phyloP scores from a whole-genome alignment of 2,797 vertebrate species.

The Pangasius sanitwongsei region DNA sequence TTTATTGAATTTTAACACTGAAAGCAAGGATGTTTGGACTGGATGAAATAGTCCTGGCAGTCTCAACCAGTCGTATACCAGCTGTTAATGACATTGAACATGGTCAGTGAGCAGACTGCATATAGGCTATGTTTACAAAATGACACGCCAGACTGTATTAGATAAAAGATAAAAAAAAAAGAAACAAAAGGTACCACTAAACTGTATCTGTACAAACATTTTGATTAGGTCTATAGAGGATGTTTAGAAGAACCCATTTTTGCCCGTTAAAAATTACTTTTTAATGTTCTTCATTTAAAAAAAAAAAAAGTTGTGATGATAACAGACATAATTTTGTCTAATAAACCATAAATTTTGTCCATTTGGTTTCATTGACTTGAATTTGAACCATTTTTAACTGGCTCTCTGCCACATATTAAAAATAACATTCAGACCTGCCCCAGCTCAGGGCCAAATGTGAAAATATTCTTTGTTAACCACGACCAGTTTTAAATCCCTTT shows the following conservation, averaged over 20 bases:
- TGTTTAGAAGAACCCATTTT: background rate
- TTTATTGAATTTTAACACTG: background rate
- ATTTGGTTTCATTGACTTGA: background rate
- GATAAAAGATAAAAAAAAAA: background rate
- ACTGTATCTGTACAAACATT: background rate
- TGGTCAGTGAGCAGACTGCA: too few species aligned
- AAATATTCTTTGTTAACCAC: background rate
- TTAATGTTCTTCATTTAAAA: background rate
- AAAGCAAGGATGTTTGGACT: background rate
- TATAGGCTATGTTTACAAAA: background rate
- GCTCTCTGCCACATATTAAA: background rate
- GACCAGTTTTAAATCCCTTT: background rate
- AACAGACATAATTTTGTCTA: background rate
- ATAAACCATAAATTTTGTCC: background rate
- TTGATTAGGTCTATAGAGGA: background rate
- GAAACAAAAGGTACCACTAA: background rate
- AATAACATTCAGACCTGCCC: background rate
- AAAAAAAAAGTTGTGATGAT: background rate
- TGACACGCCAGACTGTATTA: background rate
- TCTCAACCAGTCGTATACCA: background rate
- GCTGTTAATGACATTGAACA: background rate
- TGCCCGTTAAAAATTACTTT: background rate
- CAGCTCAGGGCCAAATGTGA: background rate
- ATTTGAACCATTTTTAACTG: background rate
- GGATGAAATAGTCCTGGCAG: conserved; percentile 2